Conservation (phyloP, 2,888 invertebrate genomes). For the Terebella lapidaria region DNA sequence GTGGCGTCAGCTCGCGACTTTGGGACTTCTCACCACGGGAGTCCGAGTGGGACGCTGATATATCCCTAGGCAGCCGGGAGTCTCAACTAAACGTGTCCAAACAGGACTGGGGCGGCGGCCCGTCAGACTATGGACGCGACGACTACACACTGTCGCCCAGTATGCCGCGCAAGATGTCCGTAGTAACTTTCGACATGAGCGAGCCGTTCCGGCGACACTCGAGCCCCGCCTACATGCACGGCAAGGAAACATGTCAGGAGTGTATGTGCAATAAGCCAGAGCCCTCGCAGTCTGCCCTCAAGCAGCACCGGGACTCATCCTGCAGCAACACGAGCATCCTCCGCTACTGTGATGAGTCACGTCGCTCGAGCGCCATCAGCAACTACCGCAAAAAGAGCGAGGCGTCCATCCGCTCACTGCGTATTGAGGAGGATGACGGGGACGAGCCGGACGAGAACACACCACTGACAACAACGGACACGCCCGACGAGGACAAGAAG, state of each 20-base stretch:
- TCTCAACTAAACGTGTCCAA: conserved; percentile 24
- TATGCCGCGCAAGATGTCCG: conserved; percentile 17
- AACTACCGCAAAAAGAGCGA: conserved; percentile 10
- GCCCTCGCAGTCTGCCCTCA: not conserved
- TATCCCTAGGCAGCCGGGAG: conserved; percentile 24
- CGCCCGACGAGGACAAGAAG: not conserved
- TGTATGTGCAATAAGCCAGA: not conserved
- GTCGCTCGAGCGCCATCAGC: not conserved
- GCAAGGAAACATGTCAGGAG: conserved; percentile 14
- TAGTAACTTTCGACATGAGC: conserved; percentile 24
- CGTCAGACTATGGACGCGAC: conserved; percentile 12
- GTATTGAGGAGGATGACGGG: conserved; percentile 16
- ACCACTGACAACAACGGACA: not conserved
- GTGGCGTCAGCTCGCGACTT: conserved; percentile 24
- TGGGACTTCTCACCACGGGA: conserved; percentile 28
- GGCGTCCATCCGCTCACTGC: conserved; percentile 9
- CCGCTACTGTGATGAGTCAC: not conserved
- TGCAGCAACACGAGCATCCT: conserved; percentile 2
- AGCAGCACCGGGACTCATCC: conserved; percentile 1
- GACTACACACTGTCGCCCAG: conserved; percentile 17
- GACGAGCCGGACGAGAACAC: conserved; percentile 9
- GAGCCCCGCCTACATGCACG: conserved; percentile 18
- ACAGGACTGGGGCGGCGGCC: conserved; percentile 26
- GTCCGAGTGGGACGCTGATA: conserved; percentile 29
- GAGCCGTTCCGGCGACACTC: conserved; percentile 22